Conservation (phyloP, 2,113 vertebrate genomes). For the Acanthochromis polyacanthus region DNA sequence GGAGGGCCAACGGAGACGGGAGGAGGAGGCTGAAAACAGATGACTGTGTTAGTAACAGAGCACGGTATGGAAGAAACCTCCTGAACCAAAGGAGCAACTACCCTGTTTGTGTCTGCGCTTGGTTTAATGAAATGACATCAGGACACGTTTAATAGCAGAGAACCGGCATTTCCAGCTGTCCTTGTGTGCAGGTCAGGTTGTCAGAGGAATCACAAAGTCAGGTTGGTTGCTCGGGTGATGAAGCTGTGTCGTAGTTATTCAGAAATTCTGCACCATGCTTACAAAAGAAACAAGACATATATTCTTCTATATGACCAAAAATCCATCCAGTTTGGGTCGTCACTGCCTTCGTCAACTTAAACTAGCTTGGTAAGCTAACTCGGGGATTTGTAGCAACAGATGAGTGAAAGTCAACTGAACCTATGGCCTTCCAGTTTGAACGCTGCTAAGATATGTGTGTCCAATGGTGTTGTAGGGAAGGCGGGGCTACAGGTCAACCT, state of each 20-base stretch:
- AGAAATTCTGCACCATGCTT: neutral
- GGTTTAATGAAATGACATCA: conserved; percentile 38
- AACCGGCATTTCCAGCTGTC: conserved; percentile 38
- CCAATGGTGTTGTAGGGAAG: conserved; percentile 47
- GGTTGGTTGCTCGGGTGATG: conserved; percentile 69
- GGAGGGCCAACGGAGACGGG: conserved; percentile 41
- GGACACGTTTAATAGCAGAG: conserved; percentile 5
- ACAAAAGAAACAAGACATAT: neutral
- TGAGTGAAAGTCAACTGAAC: conserved; percentile 34
- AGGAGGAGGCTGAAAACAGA: conserved; percentile 47
- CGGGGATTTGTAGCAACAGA: conserved; percentile 14
- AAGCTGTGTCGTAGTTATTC: neutral
- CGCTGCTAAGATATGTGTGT: neutral
- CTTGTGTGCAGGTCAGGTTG: conserved; percentile 62
- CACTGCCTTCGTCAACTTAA: conserved; percentile 24
- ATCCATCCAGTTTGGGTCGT: rapidly evolving
- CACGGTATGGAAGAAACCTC: conserved; percentile 23
- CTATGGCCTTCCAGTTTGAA: conserved; percentile 28
- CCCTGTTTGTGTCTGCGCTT: neutral
- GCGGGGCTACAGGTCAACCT: conserved; percentile 67
- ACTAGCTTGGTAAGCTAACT: conserved; percentile 57
- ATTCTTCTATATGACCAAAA: rapidly evolving
- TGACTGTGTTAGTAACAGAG: conserved; percentile 1
- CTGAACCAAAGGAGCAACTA: conserved; percentile 2
- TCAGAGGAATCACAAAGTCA: conserved; percentile 78